Evolutionary conservation across 1,140 invertebrate genomes (phyloP).

Genomic region (Elymnias hypermnestra): DNA sequence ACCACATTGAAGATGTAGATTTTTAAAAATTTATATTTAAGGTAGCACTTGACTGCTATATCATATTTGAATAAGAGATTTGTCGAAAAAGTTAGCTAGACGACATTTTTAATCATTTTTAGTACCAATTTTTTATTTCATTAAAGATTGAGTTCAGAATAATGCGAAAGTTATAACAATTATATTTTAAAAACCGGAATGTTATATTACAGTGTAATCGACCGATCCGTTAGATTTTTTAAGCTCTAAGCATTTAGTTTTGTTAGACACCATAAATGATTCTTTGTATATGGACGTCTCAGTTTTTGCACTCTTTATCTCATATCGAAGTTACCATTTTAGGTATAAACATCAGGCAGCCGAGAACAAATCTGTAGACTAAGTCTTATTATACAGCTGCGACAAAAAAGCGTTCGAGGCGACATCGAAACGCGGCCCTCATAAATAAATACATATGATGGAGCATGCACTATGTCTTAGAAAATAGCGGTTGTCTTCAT

Average conservation of each 20-base stretch:
- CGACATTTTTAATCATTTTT: too few relatives aligned
- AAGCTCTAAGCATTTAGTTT: background rate
- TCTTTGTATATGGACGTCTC: background rate
- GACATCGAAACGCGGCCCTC: conserved; percentile 56
- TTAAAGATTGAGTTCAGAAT: too few relatives aligned
- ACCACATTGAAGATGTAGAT: too few relatives aligned
- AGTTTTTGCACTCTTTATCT: conserved; percentile 1
- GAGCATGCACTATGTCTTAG: conserved; percentile 16
- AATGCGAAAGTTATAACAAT: too few relatives aligned
- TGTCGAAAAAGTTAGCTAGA: too few relatives aligned
- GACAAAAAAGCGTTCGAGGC: conserved; percentile 59
- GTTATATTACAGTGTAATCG: too few relatives aligned
- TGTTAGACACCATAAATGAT: background rate
- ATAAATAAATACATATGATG: conserved; percentile 68
- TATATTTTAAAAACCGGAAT: too few relatives aligned
- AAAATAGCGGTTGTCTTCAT: conserved; percentile 11
- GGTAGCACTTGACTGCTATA: too few relatives aligned
- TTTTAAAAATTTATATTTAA: too few relatives aligned
- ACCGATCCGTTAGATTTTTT: too few relatives aligned
- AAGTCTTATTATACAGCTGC: conserved; percentile 42
- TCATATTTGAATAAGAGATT: too few relatives aligned
- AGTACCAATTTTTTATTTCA: too few relatives aligned
- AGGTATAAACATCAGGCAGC: conserved; percentile 6
- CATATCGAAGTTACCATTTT: conserved; percentile 4
- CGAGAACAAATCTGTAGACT: conserved; percentile 48